A percentile compares a stretch with the other conserved stretches of the same genome.
Conservation (phyloP, 2,888 invertebrate genomes). For the Phyto melanocephala region DNA sequence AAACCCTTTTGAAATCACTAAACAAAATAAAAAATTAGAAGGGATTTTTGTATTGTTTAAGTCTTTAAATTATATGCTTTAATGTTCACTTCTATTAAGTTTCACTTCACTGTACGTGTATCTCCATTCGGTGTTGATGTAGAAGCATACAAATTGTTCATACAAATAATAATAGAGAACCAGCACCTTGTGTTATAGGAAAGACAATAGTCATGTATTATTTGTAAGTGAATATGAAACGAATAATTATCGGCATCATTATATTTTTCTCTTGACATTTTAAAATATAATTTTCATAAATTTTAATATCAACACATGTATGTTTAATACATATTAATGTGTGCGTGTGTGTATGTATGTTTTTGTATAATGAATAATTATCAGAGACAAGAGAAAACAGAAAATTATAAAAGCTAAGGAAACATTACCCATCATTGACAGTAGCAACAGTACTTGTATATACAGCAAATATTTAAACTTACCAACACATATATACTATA, state of each 20-base stretch:
- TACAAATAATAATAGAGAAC: no score
- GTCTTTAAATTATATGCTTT: no score
- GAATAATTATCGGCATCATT: constrained; percentile 31
- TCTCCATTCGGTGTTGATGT: no score
- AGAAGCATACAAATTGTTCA: no score
- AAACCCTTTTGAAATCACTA: no score
- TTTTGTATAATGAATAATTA: constrained; percentile 2
- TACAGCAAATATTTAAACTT: neutral
- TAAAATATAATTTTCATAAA: constrained; percentile 10
- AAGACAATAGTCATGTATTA: neutral
- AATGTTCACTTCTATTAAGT: no score
- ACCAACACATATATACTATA: no score
- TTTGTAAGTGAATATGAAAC: constrained; percentile 5
- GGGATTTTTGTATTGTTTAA: no score
- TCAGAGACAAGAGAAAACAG: neutral
- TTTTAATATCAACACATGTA: neutral
- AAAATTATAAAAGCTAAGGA: neutral
- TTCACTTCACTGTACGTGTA: no score
- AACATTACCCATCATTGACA: neutral
- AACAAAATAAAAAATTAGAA: no score
- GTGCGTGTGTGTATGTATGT: neutral
- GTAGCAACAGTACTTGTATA: neutral
- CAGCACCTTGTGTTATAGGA: no score
- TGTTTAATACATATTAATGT: neutral
- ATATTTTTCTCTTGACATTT: neutral